These are phyloP conservation scores for Stictonetta naevosa DNA, from an alignment of 2,113 vertebrate genomes.

Conservation along the genomic window DNA sequence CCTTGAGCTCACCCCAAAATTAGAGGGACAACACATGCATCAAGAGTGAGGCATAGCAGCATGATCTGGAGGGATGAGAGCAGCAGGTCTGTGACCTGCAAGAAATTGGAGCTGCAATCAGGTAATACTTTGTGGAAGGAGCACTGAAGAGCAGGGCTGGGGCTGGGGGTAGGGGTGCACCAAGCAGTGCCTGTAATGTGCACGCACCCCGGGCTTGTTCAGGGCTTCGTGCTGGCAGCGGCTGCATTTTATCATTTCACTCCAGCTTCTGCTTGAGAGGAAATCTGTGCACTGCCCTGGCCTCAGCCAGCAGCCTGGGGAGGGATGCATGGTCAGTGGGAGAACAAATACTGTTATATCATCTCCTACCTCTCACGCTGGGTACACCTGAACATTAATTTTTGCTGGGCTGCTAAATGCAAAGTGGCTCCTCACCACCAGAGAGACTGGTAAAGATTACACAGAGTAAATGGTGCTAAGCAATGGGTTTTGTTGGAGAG, in stretches of 20 bases:
- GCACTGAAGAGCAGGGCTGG: accelerated
- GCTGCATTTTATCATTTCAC: background rate
- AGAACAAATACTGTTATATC: background rate
- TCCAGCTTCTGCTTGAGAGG: background rate
- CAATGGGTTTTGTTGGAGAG: background rate
- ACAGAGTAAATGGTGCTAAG: background rate
- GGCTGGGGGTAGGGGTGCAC: background rate
- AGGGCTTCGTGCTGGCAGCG: background rate
- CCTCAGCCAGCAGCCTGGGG: background rate
- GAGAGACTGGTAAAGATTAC: background rate
- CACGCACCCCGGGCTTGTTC: accelerated
- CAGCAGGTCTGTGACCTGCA: background rate
- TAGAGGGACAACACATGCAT: background rate
- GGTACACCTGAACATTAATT: background rate
- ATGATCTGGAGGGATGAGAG: background rate
- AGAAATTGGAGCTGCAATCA: background rate
- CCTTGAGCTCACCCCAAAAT: constrained; percentile 8
- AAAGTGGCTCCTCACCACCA: background rate
- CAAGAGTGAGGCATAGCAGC: background rate
- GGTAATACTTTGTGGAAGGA: background rate
- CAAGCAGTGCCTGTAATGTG: background rate
- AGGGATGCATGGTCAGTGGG: background rate
- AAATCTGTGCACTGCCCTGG: background rate
- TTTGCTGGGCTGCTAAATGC: constrained; percentile 7
- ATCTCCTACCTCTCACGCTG: background rate